Percentiles rank a stretch among this genome's conserved stretches.
phyloP scores from a whole-genome alignment of 1,140 invertebrate species.

The Maconellicoccus hirsutus region DNA sequence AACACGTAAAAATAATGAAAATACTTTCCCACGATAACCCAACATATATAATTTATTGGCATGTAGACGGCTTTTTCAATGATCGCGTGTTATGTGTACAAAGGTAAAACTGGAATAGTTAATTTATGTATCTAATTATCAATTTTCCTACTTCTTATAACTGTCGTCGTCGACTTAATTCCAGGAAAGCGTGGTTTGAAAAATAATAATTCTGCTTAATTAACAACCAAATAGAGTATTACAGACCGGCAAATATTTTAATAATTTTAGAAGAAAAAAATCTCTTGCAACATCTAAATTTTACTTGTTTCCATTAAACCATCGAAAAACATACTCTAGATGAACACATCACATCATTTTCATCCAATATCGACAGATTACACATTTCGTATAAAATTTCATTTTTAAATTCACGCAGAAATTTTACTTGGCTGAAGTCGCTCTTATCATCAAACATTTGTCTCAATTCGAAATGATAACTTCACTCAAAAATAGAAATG shows the following conservation, averaged over 20 bases:
- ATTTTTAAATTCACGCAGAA: no score
- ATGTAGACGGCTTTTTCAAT: not conserved
- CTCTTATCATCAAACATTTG: no score
- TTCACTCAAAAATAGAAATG: not conserved
- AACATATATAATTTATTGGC: not conserved
- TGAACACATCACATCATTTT: no score
- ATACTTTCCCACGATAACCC: not conserved
- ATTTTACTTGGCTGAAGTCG: no score
- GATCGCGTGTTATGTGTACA: not conserved
- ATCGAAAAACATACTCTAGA: no score
- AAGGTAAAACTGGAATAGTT: not conserved
- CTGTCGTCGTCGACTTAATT: not conserved
- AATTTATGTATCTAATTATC: conserved; percentile 6
- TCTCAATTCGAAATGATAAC: not conserved
- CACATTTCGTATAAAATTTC: no score
- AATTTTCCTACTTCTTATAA: not conserved
- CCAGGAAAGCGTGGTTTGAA: not conserved
- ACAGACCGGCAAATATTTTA: not conserved
- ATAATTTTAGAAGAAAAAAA: no score
- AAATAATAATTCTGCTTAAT: not conserved
- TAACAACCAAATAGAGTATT: not conserved
- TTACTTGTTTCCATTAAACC: no score
- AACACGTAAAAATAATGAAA: not conserved
- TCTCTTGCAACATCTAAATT: no score
- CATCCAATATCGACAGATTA: no score